phyloP scores from a whole-genome alignment of 2,113 vertebrate species.

The Tenrec ecaudatus region DNA sequence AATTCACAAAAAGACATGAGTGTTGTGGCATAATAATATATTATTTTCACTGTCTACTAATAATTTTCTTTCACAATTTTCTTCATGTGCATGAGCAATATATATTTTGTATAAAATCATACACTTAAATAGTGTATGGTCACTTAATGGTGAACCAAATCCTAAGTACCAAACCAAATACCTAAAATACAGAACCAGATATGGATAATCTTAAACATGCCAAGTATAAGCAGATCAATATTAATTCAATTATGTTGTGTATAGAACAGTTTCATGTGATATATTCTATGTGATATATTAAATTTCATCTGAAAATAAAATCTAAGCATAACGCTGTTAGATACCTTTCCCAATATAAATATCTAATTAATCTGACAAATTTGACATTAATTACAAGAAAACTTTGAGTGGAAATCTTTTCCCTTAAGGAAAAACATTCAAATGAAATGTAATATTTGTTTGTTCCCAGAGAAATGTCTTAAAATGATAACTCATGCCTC shows the following conservation, averaged over 20 bases:
- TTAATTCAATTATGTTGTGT: conserved; percentile 54
- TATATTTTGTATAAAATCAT: conserved; percentile 61
- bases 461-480: conserved; percentile 26
- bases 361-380: conserved; percentile 27
- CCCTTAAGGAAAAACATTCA: neutral
- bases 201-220: conserved; percentile 62
- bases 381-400: conserved; percentile 41
- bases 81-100: conserved; percentile 40
- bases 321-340: conserved; percentile 22
- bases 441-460: neutral
- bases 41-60: conserved; percentile 55
- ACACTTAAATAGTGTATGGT: conserved; percentile 28
- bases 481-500: neutral
- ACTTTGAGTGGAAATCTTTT: neutral
- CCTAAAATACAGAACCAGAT: conserved; percentile 55
- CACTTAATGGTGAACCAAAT: neutral
- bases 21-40: conserved; percentile 2
- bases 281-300: conserved; percentile 54
- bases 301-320: conserved; percentile 50
- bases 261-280: conserved; percentile 45
- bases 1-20: too few relatives aligned
- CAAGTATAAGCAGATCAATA: conserved; percentile 53
- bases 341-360: conserved; percentile 27
- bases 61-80: conserved; percentile 55
- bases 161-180: conserved; percentile 43